A percentile compares a stretch with the other conserved stretches of the same genome.
These are phyloP conservation scores for Akabosia matsudoensis DNA, from an alignment of 1,140 invertebrate species.

Conservation along the genomic window DNA sequence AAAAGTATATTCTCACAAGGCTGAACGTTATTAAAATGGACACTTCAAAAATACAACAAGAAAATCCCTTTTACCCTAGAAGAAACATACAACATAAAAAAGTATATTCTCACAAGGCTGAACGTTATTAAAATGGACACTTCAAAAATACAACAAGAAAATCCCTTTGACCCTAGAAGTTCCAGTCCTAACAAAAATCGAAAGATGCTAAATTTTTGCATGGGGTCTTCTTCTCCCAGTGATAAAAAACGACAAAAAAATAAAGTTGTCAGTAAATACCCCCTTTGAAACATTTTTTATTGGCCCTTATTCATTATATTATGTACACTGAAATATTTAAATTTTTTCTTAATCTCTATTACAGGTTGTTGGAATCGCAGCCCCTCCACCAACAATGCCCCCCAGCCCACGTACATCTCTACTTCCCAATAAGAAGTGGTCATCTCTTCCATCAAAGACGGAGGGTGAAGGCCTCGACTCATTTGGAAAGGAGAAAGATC, in stretches of 20 bases:
- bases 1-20: too few relatives aligned
- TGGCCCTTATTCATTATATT: constrained; percentile 1
- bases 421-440: constrained; percentile 46
- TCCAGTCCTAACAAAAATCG: background rate
- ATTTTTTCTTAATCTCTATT: constrained; percentile 22
- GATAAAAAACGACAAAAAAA: background rate
- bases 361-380: constrained; percentile 44
- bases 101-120: too few relatives aligned
- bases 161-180: background rate
- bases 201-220: background rate
- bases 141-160: too few relatives aligned
- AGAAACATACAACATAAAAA: too few relatives aligned
- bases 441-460: constrained; percentile 44
- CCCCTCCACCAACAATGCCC: constrained; percentile 45
- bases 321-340: background rate
- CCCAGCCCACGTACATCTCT: constrained; percentile 43
- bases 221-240: background rate
- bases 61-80: too few relatives aligned
- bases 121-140: too few relatives aligned
- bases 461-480: constrained; percentile 35
- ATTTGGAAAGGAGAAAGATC: background rate
- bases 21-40: too few relatives aligned
- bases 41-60: too few relatives aligned
- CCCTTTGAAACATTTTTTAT: too few relatives aligned
- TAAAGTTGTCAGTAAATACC: background rate